These are phyloP conservation scores for Galemys pyrenaicus DNA, from an alignment of 2,113 vertebrate genomes.

Conservation along the genomic window DNA sequence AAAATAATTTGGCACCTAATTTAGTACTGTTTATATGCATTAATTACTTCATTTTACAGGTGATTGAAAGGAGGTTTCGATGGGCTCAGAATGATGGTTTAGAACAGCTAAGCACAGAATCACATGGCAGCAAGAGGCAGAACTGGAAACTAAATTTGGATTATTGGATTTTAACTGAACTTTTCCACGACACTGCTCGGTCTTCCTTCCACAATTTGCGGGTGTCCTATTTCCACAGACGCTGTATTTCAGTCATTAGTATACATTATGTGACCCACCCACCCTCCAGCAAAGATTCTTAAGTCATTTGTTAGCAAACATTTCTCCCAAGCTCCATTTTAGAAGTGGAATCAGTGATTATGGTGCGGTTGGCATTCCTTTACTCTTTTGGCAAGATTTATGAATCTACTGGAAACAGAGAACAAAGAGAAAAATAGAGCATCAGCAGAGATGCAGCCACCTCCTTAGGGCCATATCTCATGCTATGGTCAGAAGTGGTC, in stretches of 20 bases:
- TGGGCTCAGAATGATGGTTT: background rate
- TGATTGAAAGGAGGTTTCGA: background rate
- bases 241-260: background rate
- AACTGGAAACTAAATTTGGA: background rate
- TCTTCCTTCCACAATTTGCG: background rate
- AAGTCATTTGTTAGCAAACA: slow-evolving; percentile 6
- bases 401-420: background rate
- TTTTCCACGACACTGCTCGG: background rate
- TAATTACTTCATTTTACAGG: background rate
- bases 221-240: background rate
- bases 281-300: background rate
- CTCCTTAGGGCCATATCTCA: background rate
- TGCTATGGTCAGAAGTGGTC: background rate
- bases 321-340: background rate
- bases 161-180: background rate
- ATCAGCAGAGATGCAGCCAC: background rate
- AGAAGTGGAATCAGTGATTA: background rate
- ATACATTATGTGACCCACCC: background rate
- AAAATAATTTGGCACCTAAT: background rate
- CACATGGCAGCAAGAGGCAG: background rate
- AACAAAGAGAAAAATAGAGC: background rate
- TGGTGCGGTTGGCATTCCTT: background rate
- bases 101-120: background rate
- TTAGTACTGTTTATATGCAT: background rate
- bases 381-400: background rate